Conservation (phyloP, 2,888 invertebrate species). For the Neuroscelio doddi region DNA sequence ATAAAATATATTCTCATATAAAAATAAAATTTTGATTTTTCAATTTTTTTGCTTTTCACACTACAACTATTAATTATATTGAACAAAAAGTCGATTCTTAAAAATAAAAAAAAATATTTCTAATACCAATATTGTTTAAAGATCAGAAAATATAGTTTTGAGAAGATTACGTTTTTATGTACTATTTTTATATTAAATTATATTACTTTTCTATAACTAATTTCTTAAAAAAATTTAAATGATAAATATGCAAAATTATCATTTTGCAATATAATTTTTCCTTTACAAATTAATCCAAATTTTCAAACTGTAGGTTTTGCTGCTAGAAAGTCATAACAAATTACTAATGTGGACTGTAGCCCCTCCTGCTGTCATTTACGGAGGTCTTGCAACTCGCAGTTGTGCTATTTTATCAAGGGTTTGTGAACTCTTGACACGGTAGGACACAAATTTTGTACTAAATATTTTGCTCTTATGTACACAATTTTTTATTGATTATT, state of each 20-base stretch:
- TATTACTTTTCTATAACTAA: no score
- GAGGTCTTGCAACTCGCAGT: slow-evolving; percentile 56
- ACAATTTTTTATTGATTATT: slow-evolving; percentile 1
- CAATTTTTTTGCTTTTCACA: no score
- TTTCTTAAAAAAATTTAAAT: not conserved
- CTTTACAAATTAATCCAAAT: not conserved
- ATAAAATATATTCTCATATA: no score
- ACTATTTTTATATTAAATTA: no score
- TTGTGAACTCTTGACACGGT: slow-evolving; percentile 59
- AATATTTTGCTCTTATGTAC: not conserved
- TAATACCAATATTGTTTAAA: no score
- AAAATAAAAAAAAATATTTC: no score
- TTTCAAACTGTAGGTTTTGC: slow-evolving; percentile 39
- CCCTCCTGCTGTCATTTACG: slow-evolving; percentile 63
- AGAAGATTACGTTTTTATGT: no score
- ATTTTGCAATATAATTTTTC: slow-evolving; percentile 1
- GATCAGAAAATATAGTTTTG: no score
- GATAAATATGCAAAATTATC: slow-evolving; percentile 11
- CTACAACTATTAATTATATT: no score
- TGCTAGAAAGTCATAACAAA: slow-evolving; percentile 50
- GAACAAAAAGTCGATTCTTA: no score
- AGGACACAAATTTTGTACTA: slow-evolving; percentile 45
- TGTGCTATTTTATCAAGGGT: slow-evolving; percentile 58
- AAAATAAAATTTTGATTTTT: no score
- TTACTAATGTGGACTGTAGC: slow-evolving; percentile 58